These are phyloP conservation scores for Odontomachus brunneus DNA, from an alignment of 1,140 invertebrate species.

Conservation along the genomic window DNA sequence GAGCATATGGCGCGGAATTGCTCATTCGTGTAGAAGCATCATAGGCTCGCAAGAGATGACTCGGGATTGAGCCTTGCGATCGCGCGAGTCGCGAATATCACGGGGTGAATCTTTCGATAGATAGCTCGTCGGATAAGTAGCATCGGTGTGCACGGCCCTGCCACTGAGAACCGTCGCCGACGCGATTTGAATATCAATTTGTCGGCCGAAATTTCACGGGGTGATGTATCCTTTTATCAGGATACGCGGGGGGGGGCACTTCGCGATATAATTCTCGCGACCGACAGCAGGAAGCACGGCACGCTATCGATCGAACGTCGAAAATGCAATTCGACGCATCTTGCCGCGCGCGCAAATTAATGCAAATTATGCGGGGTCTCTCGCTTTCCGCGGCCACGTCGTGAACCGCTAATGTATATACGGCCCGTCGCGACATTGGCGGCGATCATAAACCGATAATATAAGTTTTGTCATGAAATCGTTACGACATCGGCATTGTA, in stretches of 20 bases:
- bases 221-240: conserved; percentile 5
- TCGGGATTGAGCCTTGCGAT: neutral
- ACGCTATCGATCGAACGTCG: conserved; percentile 53
- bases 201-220: conserved; percentile 46
- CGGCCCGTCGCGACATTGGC: neutral
- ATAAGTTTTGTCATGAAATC: neutral
- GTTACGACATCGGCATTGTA: neutral
- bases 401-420: conserved; percentile 4
- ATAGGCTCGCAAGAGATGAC: neutral
- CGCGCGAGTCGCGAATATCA: neutral
- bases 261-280: conserved; percentile 53
- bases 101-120: neutral
- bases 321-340: conserved; percentile 49
- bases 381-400: conserved; percentile 23
- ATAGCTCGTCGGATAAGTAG: neutral
- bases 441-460: conserved; percentile 14
- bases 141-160: neutral
- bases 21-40: neutral
- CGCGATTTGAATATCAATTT: conserved; percentile 57
- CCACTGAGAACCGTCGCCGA: conserved; percentile 17
- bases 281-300: conserved; percentile 12
- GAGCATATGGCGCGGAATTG: no score
- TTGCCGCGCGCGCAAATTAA: conserved; percentile 45
- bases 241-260: neutral
- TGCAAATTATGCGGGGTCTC: conserved; percentile 33